Evolutionary conservation across 2,797 vertebrate genomes (phyloP), one percentile per base, ranked within the genome.

Genomic region (Intellagama lesueurii): DNA sequence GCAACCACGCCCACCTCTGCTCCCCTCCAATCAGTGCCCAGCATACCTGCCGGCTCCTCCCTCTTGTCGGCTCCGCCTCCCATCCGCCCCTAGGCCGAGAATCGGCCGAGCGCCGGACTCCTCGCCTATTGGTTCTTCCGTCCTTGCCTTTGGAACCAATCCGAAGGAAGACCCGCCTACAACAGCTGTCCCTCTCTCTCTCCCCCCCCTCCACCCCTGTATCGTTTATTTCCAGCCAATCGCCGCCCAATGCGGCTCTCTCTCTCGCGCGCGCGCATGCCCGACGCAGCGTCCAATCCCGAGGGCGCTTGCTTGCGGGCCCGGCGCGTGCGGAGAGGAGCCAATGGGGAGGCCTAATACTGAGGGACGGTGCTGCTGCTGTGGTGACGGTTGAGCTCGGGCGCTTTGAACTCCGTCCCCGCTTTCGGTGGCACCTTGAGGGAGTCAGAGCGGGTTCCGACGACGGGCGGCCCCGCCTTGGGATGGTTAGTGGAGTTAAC

Each of bases 91-190:
- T 95, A 83, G 12, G 95, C 88, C 17, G 92, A 97, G 68, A 30
- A 95, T 96, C 93, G 26, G 94, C 91, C 73, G 92, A 97, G 94
- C 4, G 47, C 2, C 11, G 0, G 73, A 0, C 24, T 32, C 9
- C 75, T 40, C 83, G 3, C 24, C 64, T 87, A 97, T 96, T 96
- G 95, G 95, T 0, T 72, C 2, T 30, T 1, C 0, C 0, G 4
- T 0, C 0, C 14, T 5, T 0, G 0, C 0, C 0, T 19, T 5
- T n/a, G 0, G 19, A 28, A 0, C 96, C 90, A 96, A 94, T 95
- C 2, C 0, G 0, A 40, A 0, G 28, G 22, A 14, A 0, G 9
- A 1, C 0, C 87, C 22, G 2, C 88, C 80, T 19, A 1, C 7
- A 9, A 14, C 0, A 28, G 28, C 12, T 4, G 35, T 2, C 3